phyloP scores from a whole-genome alignment of 2,113 vertebrate genomes.

The Pionites leucogaster region DNA sequence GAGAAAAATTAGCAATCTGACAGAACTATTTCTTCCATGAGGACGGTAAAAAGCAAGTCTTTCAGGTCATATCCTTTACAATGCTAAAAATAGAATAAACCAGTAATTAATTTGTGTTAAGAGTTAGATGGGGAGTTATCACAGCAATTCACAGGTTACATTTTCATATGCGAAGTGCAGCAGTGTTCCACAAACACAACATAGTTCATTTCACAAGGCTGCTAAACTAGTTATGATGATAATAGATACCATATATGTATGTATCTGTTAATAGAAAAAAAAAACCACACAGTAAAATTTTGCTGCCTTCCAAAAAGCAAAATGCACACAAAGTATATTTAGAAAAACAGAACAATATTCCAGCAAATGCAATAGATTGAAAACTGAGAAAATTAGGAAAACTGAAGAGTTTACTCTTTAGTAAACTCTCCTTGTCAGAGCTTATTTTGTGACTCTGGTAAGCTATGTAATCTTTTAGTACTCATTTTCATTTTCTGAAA shows the following conservation, averaged over 20 bases:
- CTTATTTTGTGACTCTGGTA: neutral
- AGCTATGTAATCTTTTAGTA: neutral
- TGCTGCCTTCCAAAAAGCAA: neutral
- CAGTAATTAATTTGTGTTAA: neutral
- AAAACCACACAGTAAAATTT: neutral
- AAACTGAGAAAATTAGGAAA: neutral
- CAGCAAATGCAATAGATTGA: neutral
- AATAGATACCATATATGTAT: neutral
- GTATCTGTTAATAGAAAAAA: neutral
- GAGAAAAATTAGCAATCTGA: neutral
- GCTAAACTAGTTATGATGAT: neutral
- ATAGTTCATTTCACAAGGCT: neutral
- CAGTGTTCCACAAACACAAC: neutral
- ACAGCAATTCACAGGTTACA: neutral
- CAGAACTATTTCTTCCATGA: slow-evolving; percentile 6
- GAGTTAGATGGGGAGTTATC: neutral
- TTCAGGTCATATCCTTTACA: neutral
- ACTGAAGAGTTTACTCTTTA: neutral
- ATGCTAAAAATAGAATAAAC: neutral
- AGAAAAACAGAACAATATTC: neutral
- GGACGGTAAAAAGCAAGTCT: neutral
- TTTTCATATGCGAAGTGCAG: neutral
- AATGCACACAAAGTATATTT: neutral
- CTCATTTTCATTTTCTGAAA: neutral
- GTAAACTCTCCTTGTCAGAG: neutral